phyloP scores from a whole-genome alignment of 2,113 vertebrate genomes.

The Progne subis region DNA sequence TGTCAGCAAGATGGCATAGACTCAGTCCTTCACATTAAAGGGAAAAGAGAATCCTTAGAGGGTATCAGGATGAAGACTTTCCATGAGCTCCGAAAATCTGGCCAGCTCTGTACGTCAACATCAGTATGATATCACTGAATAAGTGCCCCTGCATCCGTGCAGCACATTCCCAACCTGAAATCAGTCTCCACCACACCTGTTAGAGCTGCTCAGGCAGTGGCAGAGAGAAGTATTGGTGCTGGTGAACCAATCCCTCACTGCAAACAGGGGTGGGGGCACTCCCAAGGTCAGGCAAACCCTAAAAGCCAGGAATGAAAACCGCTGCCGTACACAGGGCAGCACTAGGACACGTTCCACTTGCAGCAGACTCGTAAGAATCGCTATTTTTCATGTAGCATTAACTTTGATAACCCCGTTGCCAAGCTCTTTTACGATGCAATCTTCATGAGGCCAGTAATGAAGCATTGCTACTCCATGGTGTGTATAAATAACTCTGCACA shows the following conservation, averaged over 20 bases:
- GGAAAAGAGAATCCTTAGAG: not conserved
- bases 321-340: not conserved
- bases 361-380: not conserved
- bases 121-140: not conserved
- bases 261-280: not conserved
- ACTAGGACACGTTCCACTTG: not conserved
- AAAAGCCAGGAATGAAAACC: not conserved
- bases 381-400: not conserved
- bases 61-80: not conserved
- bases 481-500: not conserved
- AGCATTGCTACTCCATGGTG: not conserved
- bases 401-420: not conserved
- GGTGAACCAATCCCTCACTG: not conserved
- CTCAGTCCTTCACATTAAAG: not conserved
- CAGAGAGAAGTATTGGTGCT: not conserved
- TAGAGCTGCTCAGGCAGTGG: not conserved
- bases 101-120: not conserved
- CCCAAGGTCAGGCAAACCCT: not conserved
- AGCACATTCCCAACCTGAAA: not conserved
- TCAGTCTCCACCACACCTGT: not conserved
- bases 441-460: not conserved
- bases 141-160: not conserved
- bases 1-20: constrained; percentile 16
- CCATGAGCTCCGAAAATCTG: not conserved
- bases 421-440: not conserved